These are phyloP conservation scores for Triplophysa bombifrons DNA, from an alignment of 2,797 vertebrate genomes.

Conservation along the genomic window DNA sequence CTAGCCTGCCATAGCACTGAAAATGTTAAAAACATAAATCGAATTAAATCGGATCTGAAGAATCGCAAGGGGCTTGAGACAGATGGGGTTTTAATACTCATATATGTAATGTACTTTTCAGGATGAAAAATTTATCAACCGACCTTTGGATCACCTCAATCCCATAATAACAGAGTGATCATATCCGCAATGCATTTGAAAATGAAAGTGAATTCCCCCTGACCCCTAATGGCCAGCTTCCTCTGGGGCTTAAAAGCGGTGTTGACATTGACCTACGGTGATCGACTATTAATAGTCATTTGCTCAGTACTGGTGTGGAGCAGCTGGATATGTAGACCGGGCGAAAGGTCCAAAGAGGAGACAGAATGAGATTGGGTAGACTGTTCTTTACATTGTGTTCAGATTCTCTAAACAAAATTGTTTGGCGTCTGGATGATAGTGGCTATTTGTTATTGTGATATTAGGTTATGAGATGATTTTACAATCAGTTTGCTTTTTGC, in stretches of 20 bases:
- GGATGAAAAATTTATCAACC: conserved; percentile 47
- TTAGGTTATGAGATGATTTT: not conserved
- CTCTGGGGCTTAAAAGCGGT: conserved; percentile 8
- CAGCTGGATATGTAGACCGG: conserved; percentile 67
- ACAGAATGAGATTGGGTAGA: conserved; percentile 63
- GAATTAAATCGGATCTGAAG: not conserved
- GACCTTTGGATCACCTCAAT: conserved; percentile 44
- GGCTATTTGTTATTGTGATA: conserved; percentile 56
- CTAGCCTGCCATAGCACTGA: not conserved
- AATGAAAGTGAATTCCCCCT: conserved; percentile 44
- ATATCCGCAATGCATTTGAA: conserved; percentile 34
- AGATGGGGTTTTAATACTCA: conserved; percentile 38
- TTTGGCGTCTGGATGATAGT: conserved; percentile 63
- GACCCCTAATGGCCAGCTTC: conserved; percentile 16
- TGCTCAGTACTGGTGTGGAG: conserved; percentile 56
- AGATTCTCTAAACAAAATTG: conserved; percentile 73
- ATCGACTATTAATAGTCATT: conserved; percentile 47
- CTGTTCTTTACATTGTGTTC: conserved; percentile 68
- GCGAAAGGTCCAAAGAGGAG: conserved; percentile 63
- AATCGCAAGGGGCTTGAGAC: conserved; percentile 9
- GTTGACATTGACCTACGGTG: conserved; percentile 39
- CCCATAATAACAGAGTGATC: conserved; percentile 28
- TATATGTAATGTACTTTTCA: conserved; percentile 40
- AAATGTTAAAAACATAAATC: conserved; percentile 2
- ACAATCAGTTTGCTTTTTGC: not conserved